Evolutionary conservation across 2,888 invertebrate species (phyloP).

Genomic region (Ceriagrion tenellum): DNA sequence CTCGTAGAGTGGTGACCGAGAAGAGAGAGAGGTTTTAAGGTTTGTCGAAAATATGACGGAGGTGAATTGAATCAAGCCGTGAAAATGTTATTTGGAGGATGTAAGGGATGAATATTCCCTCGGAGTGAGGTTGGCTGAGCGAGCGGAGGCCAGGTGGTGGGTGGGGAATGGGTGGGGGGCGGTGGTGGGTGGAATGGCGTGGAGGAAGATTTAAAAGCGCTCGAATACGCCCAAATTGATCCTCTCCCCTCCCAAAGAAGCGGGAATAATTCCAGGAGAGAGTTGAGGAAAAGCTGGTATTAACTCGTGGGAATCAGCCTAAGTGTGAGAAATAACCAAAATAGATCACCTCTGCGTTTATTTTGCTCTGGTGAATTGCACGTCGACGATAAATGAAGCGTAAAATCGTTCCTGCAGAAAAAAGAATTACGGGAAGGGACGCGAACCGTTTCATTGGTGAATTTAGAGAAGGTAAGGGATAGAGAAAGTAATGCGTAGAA

Average conservation of each 20-base stretch:
- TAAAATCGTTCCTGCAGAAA: not conserved
- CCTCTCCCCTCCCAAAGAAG: no score
- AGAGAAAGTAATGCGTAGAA: no score
- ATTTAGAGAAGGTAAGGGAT: no score
- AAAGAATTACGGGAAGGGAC: no score
- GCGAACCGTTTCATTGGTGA: no score
- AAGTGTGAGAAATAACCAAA: not conserved
- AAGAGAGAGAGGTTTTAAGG: not conserved
- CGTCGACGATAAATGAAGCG: not conserved
- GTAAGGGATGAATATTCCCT: not conserved
- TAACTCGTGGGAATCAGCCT: not conserved
- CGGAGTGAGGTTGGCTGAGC: not conserved
- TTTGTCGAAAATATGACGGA: conserved; percentile 18
- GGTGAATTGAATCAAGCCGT: conserved; percentile 13
- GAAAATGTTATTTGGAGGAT: not conserved
- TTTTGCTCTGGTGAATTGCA: not conserved
- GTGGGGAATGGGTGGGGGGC: not conserved
- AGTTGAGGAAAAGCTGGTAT: not conserved
- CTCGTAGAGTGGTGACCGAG: not conserved
- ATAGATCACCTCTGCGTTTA: not conserved
- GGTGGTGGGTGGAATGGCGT: not conserved
- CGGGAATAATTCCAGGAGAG: no score
- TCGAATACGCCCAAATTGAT: no score
- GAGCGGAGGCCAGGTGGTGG: not conserved
- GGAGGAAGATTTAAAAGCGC: no score